These are phyloP conservation scores for Eleginops maclovinus DNA, from an alignment of 2,113 vertebrate species.

Conservation along the genomic window DNA sequence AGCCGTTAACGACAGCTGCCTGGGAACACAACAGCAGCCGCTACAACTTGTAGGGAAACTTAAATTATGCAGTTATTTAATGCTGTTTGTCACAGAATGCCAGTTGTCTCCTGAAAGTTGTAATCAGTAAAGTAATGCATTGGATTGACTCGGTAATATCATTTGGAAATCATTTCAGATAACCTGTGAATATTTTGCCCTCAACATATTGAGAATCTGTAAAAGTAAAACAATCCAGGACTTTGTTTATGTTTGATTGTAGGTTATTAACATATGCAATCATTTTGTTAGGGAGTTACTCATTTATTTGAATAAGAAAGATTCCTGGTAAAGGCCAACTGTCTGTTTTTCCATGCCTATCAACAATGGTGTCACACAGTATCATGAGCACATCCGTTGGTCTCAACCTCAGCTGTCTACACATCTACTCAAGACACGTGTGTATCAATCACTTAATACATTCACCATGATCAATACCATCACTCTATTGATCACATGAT, in stretches of 20 bases:
- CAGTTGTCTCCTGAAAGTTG: constrained; percentile 11
- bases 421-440: constrained; percentile 6
- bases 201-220: neutral
- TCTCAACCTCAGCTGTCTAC: neutral
- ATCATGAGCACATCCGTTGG: constrained; percentile 19
- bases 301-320: neutral
- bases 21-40: constrained; percentile 50
- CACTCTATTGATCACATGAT: constrained; percentile 37
- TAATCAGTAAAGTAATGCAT: neutral
- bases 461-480: constrained; percentile 32
- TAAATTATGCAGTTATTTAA: constrained; percentile 20
- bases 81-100: constrained; percentile 28
- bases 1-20: constrained; percentile 70
- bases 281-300: neutral
- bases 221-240: neutral
- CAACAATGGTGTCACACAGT: constrained; percentile 5
- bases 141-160: neutral
- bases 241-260: neutral
- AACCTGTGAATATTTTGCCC: neutral
- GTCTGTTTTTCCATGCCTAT: neutral
- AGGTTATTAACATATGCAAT: constrained; percentile 4
- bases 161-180: neutral
- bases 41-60: constrained; percentile 47
- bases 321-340: neutral
- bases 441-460: constrained; percentile 40